Conservation (phyloP, 2,797 vertebrate species). For the Gila robusta region DNA sequence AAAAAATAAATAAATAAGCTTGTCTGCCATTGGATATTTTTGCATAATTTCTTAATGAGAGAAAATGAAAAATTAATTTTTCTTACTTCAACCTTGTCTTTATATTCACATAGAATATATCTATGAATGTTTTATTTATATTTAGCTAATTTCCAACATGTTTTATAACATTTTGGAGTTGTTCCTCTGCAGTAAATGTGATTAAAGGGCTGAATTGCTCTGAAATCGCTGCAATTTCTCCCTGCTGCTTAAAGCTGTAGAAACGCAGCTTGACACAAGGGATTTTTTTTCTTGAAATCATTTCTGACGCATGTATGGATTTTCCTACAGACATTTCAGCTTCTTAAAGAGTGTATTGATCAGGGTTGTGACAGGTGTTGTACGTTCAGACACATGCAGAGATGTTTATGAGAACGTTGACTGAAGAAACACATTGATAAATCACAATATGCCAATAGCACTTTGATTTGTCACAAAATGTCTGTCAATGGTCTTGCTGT, state of each 20-base stretch:
- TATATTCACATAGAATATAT: neutral
- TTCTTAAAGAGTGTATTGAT: slow-evolving; percentile 67
- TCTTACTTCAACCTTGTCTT: neutral
- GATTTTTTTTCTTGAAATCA: slow-evolving; percentile 65
- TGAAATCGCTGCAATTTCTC: slow-evolving; percentile 17
- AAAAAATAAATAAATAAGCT: no score
- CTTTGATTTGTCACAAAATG: slow-evolving; percentile 60
- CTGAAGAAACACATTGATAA: slow-evolving; percentile 55
- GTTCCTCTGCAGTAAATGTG: slow-evolving; percentile 10
- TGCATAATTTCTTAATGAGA: neutral
- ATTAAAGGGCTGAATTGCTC: slow-evolving; percentile 10
- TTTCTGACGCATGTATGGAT: slow-evolving; percentile 65
- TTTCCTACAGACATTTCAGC: slow-evolving; percentile 67
- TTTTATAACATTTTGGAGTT: neutral
- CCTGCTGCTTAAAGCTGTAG: slow-evolving; percentile 50
- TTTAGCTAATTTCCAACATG: neutral
- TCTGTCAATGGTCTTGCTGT: slow-evolving; percentile 30
- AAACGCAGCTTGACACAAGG: slow-evolving; percentile 54
- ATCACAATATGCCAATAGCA: slow-evolving; percentile 59
- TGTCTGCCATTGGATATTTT: neutral
- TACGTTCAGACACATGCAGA: slow-evolving; percentile 53
- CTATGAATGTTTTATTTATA: neutral
- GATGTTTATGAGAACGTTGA: slow-evolving; percentile 64
- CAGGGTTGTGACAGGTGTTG: slow-evolving; percentile 62
- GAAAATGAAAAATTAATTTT: neutral